Evolutionary conservation across 2,797 vertebrate genomes (phyloP).

Genomic region (Falco novaeseelandiae): DNA sequence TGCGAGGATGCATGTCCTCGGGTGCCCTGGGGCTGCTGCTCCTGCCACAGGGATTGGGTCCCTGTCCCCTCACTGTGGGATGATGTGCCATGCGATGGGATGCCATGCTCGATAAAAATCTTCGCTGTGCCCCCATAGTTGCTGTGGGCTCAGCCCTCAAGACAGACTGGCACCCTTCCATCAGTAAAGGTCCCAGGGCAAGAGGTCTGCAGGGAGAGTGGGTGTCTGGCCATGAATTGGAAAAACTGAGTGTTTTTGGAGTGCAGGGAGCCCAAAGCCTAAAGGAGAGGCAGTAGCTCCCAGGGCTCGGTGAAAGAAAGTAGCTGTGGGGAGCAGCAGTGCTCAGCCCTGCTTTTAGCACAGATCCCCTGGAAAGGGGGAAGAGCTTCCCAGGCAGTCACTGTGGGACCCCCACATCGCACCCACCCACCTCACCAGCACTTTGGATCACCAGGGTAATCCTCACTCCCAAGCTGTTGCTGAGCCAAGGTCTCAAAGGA

Average conservation of each 20-base stretch:
- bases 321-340: fast-evolving
- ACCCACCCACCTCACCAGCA: neutral
- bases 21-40: neutral
- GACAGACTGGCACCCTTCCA: neutral
- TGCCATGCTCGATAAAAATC: neutral
- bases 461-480: neutral
- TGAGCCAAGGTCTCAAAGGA: fast-evolving
- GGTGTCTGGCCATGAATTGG: neutral
- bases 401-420: fast-evolving
- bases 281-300: neutral
- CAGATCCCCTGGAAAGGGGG: neutral
- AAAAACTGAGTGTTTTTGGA: neutral
- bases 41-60: fast-evolving
- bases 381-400: neutral
- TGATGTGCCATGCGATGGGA: fast-evolving
- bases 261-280: neutral
- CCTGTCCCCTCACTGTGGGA: neutral
- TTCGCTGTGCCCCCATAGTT: neutral
- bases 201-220: neutral
- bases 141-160: neutral
- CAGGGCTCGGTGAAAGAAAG: neutral
- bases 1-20: neutral
- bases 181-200: fast-evolving
- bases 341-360: neutral
- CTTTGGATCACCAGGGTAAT: neutral